Conservation (phyloP, 2,113 vertebrate species). For the Peucedramus taeniatus region DNA sequence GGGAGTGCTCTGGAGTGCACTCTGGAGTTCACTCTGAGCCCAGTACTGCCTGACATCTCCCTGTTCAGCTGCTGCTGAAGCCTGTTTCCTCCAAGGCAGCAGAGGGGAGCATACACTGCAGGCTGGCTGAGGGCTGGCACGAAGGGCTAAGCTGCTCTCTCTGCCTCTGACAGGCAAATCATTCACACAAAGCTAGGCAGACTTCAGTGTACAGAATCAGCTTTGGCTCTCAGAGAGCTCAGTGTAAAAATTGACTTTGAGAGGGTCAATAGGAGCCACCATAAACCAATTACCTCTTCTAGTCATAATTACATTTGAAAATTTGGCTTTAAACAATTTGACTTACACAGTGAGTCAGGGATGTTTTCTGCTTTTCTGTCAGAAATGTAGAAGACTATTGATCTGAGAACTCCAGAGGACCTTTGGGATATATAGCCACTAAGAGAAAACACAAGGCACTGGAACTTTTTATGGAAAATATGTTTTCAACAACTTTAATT, state of each 20-base stretch:
- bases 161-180: not conserved
- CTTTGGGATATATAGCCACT: not conserved
- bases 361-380: not conserved
- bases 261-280: not conserved
- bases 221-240: not conserved
- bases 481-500: not conserved
- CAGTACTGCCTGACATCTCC: not conserved
- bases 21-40: not conserved
- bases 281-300: not conserved
- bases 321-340: not conserved
- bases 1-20: not conserved
- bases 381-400: not conserved
- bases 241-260: not conserved
- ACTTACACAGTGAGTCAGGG: not conserved
- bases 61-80: not conserved
- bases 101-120: not conserved
- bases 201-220: not conserved
- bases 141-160: not conserved
- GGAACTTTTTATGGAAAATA: not conserved
- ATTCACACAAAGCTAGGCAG: not conserved
- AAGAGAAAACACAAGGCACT: not conserved
- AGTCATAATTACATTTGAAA: not conserved
- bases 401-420: not conserved
- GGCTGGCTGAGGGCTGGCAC: not conserved
- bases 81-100: not conserved